A percentile compares a stretch with the other conserved stretches of the same genome.
Evolutionary conservation across 2,888 invertebrate species (phyloP).

Genomic region (Drosophila vallismaia): DNA sequence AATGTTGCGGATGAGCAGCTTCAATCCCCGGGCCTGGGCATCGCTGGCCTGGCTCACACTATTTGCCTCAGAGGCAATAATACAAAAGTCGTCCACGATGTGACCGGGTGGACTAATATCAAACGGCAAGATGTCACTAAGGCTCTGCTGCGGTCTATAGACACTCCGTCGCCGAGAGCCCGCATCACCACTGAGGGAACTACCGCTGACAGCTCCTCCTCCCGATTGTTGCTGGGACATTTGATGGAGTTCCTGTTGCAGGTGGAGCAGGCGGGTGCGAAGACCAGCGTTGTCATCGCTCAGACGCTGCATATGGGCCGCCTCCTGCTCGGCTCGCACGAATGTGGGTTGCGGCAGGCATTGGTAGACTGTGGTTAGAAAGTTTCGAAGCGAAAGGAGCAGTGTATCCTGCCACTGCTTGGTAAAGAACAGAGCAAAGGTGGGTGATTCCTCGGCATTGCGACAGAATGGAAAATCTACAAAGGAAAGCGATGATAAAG

Average conservation of each 20-base stretch:
- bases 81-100: conserved; percentile 95
- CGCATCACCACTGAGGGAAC: conserved; percentile 48
- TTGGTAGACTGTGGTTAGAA: conserved; percentile 94
- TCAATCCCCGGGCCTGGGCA: conserved; percentile 90
- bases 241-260: conserved; percentile 76
- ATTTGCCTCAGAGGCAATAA: conserved; percentile 91
- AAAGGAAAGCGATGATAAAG: conserved; percentile 66
- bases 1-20: conserved; percentile 92
- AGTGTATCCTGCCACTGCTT: conserved; percentile 98
- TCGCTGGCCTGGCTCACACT: conserved; percentile 82
- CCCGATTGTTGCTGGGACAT: conserved; percentile 60
- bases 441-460: conserved; percentile 95
- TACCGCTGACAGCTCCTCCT: conserved; percentile 28
- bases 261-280: conserved; percentile 84
- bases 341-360: conserved; percentile 94
- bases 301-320: conserved; percentile 90
- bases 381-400: conserved; percentile 94
- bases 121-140: conserved; percentile 87
- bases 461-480: conserved; percentile 95
- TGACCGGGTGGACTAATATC: conserved; percentile 90
- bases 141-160: conserved; percentile 85
- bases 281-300: conserved; percentile 93
- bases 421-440: conserved; percentile 94
- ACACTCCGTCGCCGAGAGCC: conserved; percentile 72
- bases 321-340: conserved; percentile 93